A percentile compares a stretch with the other conserved stretches of the same genome.
These are phyloP conservation scores for Anas platyrhynchos DNA, from an alignment of 2,113 vertebrate genomes.

Conservation along the genomic window DNA sequence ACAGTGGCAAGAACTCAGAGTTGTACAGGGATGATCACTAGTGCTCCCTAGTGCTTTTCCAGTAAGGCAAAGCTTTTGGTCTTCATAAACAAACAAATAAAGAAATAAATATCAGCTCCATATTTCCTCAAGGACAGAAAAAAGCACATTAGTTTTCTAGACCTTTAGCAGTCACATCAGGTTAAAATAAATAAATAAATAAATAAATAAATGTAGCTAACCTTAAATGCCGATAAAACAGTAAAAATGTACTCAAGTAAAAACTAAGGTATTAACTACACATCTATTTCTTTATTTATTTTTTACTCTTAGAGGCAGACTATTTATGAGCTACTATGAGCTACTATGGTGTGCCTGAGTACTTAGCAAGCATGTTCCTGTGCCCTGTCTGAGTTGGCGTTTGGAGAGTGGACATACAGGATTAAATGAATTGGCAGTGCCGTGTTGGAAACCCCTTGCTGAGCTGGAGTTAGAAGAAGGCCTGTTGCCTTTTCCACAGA, in stretches of 20 bases:
- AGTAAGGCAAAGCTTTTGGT: background rate
- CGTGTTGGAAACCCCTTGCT: rapidly evolving
- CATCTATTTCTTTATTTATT: background rate
- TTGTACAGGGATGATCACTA: background rate
- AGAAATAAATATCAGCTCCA: background rate
- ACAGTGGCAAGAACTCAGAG: background rate
- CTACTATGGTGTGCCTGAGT: background rate
- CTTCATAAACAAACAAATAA: background rate
- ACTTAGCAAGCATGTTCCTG: rapidly evolving
- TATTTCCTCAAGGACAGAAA: background rate
- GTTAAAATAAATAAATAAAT: too few relatives aligned
- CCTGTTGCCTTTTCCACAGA: background rate
- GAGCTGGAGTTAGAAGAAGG: background rate
- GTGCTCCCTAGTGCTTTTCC: background rate
- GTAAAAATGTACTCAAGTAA: background rate
- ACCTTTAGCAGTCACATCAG: background rate
- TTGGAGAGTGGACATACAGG: rapidly evolving
- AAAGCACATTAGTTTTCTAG: background rate
- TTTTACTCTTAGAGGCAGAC: background rate
- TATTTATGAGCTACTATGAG: background rate
- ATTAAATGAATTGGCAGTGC: background rate
- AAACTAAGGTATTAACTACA: background rate
- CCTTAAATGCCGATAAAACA: background rate
- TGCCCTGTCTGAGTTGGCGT: background rate
- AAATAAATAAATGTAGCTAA: background rate